Base-by-base conservation (phyloP, 2,113 vertebrate species). In the Chloroceryle aenea region DNA sequence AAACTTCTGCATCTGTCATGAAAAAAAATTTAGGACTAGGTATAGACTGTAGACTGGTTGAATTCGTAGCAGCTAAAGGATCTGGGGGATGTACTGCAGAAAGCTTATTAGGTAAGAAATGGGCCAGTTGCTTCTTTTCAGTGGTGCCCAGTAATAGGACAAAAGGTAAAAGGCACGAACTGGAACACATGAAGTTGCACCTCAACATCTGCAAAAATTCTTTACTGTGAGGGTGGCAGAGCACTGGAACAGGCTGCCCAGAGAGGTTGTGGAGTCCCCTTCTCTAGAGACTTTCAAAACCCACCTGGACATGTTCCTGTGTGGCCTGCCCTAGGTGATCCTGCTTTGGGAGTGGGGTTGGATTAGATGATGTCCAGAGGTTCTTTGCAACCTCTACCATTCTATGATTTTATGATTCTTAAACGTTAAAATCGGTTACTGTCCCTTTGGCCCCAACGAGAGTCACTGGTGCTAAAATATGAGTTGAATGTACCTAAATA, bases 21-120 rank as follows among this genome's bases (percentile, higher is more conserved):
- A 40, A 68, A 56, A 23, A 27, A 67, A 14, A 52, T 20, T 15
- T 2, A 8, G 3, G 18, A 52, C 5, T 18, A 1, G 0, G 9
- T 26, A 19, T 2, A 52, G 36, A 58, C 34, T 27, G 22, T 2
- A 30, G 56, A 23, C 19, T 59, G 36, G 15, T 12, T 43, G n/a
- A 23, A 23, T 21, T 9, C 11, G 14, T 34, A 48, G 74, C 21
- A 74, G 23, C 21, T 53, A n/a, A 8, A 78, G 23, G 12, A 23
- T 16, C 55, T 74, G 11, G 3, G 5, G 4, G 4, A 5, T 13
- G 14, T n/a, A 18, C 45, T 71, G 56, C 43, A 20, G 45, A 45
- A 45, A 19, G 45, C 19, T 45, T 45, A 45, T 45, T 45, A 45
- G 19, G 19, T 45, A 20, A 45, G 19, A 45, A 45, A 45, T 45